phyloP scores from a whole-genome alignment of 30 jellyfish, hydroid and myxozoan species.

The Aurelia sp. region DNA sequence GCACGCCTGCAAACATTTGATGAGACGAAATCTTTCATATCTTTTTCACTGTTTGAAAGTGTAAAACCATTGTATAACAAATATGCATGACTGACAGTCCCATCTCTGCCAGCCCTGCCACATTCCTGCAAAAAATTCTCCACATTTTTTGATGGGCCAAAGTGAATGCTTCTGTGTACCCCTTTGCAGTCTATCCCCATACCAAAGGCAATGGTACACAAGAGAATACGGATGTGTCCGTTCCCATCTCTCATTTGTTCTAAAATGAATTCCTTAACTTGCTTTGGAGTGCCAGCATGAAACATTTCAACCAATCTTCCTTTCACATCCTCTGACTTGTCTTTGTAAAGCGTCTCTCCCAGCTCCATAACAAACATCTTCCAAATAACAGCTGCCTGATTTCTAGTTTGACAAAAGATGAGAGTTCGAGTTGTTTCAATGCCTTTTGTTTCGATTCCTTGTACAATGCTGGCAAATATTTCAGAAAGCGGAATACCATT shows the following conservation, averaged over 20 bases:
- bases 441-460: neutral
- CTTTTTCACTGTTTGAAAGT: neutral
- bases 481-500: neutral
- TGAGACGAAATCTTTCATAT: neutral
- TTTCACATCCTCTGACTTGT: neutral
- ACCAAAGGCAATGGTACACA: conserved; percentile 44
- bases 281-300: conserved; percentile 39
- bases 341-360: conserved; percentile 5
- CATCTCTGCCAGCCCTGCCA: conserved; percentile 41
- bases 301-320: conserved; percentile 29
- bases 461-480: conserved; percentile 2
- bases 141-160: conserved; percentile 15
- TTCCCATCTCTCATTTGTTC: conserved; percentile 1
- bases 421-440: neutral
- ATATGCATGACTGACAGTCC: neutral
- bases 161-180: conserved; percentile 17
- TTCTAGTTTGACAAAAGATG: conserved; percentile 37
- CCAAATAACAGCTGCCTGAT: conserved; percentile 20
- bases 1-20: neutral
- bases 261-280: conserved; percentile 8
- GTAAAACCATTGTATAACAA: neutral
- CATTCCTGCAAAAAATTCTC: conserved; percentile 13
- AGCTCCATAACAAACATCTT: neutral
- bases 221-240: neutral
- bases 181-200: conserved; percentile 34